A percentile compares a stretch with the other conserved stretches of the same genome.
phyloP scores from a whole-genome alignment of 35 echinoderm and acorn worm species.

The Lytechinus pictus region DNA sequence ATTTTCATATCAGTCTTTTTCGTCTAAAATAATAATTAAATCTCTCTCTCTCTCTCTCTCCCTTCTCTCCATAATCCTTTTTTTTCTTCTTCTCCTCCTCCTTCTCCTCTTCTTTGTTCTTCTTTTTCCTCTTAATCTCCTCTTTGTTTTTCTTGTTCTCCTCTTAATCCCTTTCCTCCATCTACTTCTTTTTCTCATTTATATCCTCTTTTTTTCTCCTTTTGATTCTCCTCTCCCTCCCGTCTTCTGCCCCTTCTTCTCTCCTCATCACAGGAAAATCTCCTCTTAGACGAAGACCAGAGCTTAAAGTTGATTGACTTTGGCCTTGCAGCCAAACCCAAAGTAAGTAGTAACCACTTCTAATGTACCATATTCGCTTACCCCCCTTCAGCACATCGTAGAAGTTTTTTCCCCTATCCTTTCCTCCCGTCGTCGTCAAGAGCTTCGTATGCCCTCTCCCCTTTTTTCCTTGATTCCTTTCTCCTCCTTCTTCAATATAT shows the following conservation, averaged over 20 bases:
- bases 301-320: conserved; percentile 98
- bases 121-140: too few relatives aligned
- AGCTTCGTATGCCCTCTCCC: not conserved
- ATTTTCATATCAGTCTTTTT: too few relatives aligned
- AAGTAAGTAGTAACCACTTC: conserved; percentile 59
- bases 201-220: too few relatives aligned
- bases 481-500: not conserved
- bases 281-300: conserved; percentile 95
- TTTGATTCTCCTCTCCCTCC: too few relatives aligned
- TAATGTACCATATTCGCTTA: not conserved
- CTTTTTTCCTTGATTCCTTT: not conserved
- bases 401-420: not conserved
- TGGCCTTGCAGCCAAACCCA: conserved; percentile 95
- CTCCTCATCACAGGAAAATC: conserved; percentile 78
- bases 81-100: too few relatives aligned
- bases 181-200: too few relatives aligned
- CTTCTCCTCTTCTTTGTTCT: too few relatives aligned
- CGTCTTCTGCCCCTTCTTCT: too few relatives aligned
- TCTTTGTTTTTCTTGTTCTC: too few relatives aligned
- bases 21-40: too few relatives aligned
- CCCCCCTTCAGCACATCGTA: not conserved
- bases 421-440: not conserved
- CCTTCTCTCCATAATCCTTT: not conserved
- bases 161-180: too few relatives aligned
- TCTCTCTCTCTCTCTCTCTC: not conserved